Conservation (phyloP, 2,888 invertebrate species). For the Agrypnus murinus region DNA sequence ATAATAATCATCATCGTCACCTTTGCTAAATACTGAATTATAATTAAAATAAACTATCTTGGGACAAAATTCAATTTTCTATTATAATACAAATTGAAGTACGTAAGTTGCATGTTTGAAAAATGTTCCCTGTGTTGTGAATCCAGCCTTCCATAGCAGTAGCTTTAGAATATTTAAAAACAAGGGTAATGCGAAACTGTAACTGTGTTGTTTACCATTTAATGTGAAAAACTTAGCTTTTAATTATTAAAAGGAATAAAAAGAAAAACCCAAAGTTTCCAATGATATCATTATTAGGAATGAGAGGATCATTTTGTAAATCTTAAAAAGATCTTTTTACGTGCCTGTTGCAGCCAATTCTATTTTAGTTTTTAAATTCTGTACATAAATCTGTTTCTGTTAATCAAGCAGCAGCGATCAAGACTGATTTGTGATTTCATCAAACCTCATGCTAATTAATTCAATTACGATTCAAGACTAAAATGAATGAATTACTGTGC, state of each 20-base stretch:
- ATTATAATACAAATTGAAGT: not conserved
- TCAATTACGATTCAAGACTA: no score
- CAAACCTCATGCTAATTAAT: no score
- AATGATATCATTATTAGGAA: not conserved
- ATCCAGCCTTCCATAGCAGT: conserved; percentile 44
- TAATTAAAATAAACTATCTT: no score
- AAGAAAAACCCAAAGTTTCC: conserved; percentile 6
- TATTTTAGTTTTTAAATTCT: not conserved
- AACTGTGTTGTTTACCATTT: conserved; percentile 25
- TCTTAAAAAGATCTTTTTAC: not conserved
- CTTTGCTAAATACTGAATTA: no score
- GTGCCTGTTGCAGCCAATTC: conserved; percentile 12
- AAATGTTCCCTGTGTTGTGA: conserved; percentile 35
- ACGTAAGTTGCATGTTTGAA: conserved; percentile 16
- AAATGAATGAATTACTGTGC: no score
- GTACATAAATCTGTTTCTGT: no score
- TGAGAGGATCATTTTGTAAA: not conserved
- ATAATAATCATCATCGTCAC: no score
- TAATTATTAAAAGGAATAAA: no score
- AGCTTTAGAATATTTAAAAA: conserved; percentile 33
- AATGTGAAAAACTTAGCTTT: conserved; percentile 15
- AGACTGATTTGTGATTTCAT: not conserved
- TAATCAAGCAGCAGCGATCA: not conserved
- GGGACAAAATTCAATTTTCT: no score
- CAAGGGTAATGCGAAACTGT: conserved; percentile 25